These are phyloP conservation scores for Odocoileus virginianus DNA, from an alignment of 2,113 vertebrate genomes.

Conservation along the genomic window DNA sequence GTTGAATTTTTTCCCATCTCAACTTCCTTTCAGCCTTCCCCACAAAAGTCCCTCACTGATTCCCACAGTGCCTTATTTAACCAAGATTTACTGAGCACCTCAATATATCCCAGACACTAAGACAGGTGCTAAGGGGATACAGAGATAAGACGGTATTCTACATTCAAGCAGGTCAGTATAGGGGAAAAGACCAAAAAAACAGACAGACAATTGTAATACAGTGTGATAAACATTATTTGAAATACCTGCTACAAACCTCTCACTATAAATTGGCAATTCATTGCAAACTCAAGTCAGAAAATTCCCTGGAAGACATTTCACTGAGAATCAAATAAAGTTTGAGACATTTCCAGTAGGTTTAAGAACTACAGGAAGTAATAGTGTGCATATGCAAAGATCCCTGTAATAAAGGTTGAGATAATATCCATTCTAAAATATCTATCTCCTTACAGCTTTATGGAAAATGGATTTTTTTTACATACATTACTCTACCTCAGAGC, in stretches of 20 bases:
- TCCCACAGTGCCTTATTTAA: background rate
- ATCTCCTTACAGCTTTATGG: background rate
- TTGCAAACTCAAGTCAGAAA: slow-evolving; percentile 27
- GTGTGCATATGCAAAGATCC: background rate
- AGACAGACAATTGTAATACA: background rate
- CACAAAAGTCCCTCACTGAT: background rate
- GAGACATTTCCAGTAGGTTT: background rate
- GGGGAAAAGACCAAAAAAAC: background rate
- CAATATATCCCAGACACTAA: background rate
- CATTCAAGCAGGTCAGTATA: background rate
- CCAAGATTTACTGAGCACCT: slow-evolving; percentile 3
- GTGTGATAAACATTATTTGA: background rate
- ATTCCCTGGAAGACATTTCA: slow-evolving; percentile 22
- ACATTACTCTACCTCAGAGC: background rate
- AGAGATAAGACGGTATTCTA: background rate
- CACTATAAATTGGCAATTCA: background rate
- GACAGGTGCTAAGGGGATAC: background rate
- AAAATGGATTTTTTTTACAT: background rate
- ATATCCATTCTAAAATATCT: background rate
- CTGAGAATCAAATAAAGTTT: slow-evolving; percentile 9
- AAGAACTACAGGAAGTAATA: background rate
- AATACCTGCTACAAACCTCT: background rate
- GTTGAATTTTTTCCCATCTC: slow-evolving; percentile 9
- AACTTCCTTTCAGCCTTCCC: background rate
- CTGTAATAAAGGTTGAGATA: background rate